A percentile compares a stretch with the other conserved stretches of the same genome.
Evolutionary conservation across 2,113 vertebrate genomes (phyloP).

Genomic region (Megaleporinus macrocephalus): DNA sequence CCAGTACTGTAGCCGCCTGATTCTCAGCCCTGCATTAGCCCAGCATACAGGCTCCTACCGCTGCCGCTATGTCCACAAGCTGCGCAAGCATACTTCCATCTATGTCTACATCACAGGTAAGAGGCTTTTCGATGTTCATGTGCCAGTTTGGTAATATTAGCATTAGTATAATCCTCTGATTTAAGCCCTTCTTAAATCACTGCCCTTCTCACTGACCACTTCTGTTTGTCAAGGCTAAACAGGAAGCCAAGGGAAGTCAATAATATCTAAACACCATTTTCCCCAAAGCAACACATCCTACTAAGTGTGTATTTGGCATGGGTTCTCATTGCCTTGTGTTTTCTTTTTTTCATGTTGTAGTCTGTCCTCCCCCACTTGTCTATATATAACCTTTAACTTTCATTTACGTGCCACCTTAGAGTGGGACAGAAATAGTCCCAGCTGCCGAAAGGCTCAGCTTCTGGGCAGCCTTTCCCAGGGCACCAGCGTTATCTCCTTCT

Average conservation of each 20-base stretch:
- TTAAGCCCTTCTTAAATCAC: constrained; percentile 7
- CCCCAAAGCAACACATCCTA: constrained; percentile 70
- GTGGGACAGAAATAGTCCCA: constrained; percentile 73
- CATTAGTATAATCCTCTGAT: not conserved
- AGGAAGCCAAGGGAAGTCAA: constrained; percentile 71
- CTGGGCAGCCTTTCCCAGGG: constrained; percentile 81
- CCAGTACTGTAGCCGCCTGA: constrained; percentile 86
- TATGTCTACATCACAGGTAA: constrained; percentile 96
- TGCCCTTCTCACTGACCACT: constrained; percentile 29
- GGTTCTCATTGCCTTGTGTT: constrained; percentile 45
- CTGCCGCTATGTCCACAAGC: constrained; percentile 83
- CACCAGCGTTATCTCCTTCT: constrained; percentile 79
- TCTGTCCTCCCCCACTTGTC: constrained; percentile 47
- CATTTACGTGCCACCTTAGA: constrained; percentile 71
- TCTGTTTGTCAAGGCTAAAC: constrained; percentile 68
- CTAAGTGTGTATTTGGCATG: constrained; percentile 68
- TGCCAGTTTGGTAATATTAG: not conserved
- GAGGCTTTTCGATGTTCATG: constrained; percentile 57
- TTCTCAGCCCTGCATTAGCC: constrained; percentile 75
- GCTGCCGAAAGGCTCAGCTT: constrained; percentile 73
- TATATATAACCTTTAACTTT: constrained; percentile 77
- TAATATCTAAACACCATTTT: constrained; percentile 77
- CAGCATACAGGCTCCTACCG: constrained; percentile 87
- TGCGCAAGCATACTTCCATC: constrained; percentile 74
- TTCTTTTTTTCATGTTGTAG: not conserved